Evolutionary conservation across 2,797 vertebrate genomes (phyloP), one percentile per base, ranked within the genome.

Genomic region (Sebastes wilsoni): DNA sequence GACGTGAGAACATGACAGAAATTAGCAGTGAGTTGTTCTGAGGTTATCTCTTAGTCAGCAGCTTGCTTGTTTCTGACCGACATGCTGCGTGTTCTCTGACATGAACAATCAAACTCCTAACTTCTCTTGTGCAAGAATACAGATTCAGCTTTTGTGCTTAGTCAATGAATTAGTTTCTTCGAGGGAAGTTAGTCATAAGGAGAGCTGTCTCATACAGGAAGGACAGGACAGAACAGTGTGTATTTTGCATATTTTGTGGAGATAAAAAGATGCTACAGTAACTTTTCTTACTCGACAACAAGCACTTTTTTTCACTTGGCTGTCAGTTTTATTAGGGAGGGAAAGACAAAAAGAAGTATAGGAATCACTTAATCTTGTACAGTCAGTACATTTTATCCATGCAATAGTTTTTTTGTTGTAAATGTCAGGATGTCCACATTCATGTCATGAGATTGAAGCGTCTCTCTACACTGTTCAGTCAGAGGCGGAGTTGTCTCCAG

Each of bases 11-110:
- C 71, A 46, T 80, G 82, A 79, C 64, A 82, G 56, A 82, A 79
- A 84, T 86, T 32, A 89, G 75, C 49, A 64, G 22, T 38, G 74
- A 88, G 61, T 75, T 6, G 5, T 71, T 78, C 52, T 69, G 30
- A 4, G 3, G 66, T 81, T 89, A 87, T 61, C 58, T 71, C 36
- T 58, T 42, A 80, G 72, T 92, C 87, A 91, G 86, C 91, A 80
- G 65, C 66, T 77, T 75, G 23, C 72, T 79, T 58, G 42, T 66
- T 79, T 71, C 79, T 87, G 80, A 81, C 67, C 23, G 69, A 70
- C 18, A 5, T n/a, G 32, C 8, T 12, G 14, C 23, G 4, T 75
- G 20, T 66, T 65, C 79, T 58, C 60, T 58, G 54, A 68, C 72
- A 83, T 4, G n/a, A 67, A 67, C 78, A 70, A 58, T 58, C 23